phyloP scores from a whole-genome alignment of 2,113 vertebrate genomes.

The Aspiorhynchus laticeps region DNA sequence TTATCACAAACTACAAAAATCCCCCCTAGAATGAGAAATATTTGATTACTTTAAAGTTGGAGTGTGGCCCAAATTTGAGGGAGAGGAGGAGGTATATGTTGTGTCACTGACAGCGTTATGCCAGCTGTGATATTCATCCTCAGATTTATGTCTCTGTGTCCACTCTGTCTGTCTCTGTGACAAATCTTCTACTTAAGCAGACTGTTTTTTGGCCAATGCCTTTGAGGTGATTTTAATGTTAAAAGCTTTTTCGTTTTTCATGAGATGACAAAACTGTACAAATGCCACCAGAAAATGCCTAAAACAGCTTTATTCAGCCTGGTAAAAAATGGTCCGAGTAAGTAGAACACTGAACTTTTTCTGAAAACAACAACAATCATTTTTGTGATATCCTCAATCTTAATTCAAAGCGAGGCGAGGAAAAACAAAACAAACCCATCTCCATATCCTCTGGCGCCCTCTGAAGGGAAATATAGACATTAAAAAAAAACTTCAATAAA shows the following conservation, averaged over 20 bases:
- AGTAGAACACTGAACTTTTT: neutral
- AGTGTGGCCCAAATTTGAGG: neutral
- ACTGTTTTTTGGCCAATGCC: constrained; percentile 19
- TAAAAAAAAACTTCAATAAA: neutral
- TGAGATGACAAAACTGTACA: constrained; percentile 19
- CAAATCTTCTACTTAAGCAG: constrained; percentile 39
- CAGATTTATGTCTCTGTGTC: constrained; percentile 28
- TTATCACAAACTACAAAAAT: constrained; percentile 48
- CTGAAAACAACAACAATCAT: neutral
- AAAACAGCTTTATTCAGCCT: constrained; percentile 16
- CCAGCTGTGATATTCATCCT: constrained; percentile 22
- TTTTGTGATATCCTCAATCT: neutral
- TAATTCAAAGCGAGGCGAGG: neutral
- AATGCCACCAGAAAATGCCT: constrained; percentile 22
- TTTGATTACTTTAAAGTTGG: constrained; percentile 44
- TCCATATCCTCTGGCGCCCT: constrained; percentile 33
- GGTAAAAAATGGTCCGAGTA: neutral
- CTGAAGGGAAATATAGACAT: neutral
- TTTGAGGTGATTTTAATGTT: constrained; percentile 41
- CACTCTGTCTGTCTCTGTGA: constrained; percentile 28
- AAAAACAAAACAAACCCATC: neutral
- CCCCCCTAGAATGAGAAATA: constrained; percentile 22
- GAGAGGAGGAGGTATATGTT: neutral
- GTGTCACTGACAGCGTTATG: constrained; percentile 20
- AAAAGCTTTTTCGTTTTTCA: constrained; percentile 30